Base-by-base conservation (phyloP, 1,140 invertebrate species). In the Philaenus spumarius region DNA sequence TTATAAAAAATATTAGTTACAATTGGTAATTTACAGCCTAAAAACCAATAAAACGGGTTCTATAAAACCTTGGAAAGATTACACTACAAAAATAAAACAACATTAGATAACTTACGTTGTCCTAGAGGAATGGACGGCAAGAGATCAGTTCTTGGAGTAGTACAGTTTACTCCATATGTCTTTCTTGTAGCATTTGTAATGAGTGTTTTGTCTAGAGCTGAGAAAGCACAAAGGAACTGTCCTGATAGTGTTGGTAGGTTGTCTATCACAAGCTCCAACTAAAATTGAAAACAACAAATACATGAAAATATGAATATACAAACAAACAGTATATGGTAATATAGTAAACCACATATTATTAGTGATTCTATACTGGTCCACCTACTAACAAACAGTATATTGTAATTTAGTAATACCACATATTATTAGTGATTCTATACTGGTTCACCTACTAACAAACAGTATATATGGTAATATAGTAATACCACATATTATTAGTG, bases 181-280 rank as follows among this genome's bases (percentile, higher is more conserved):
- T 93, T 94, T 61, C 90, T 81, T 20, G 89, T 92, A 1, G 92
- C 93, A 71, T 95, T 92, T 11, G 92, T 95, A 46, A 90, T 87
- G 35, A 95, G 76, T 12, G 89, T 90, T 73, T 93, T 93, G 68
- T 93, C 91, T 68, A 92, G 79, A 43, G 90, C 91, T 34, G 90
- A 89, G 74, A 97, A 98, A 12, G 93, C 93, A 76, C 95, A 98
- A 47, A 90, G 78, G 68, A 95, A 93, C 68, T 91, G 85, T 53
- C 92, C 93, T 47, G 87, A 83, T 2, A 95, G 74, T 20, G 87
- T 89, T 17, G 94, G 94, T 62, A 97, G 80, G 72, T 97, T 95
- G 71, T 96, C 93, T 62, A 97, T 95, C 37, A 86, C 83, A 63
- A 97, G 78, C 71, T 91, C 89, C 67, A 94, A 73, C 82, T 85